These are phyloP conservation scores for Semotilus atromaculatus DNA, from an alignment of 2,797 vertebrate genomes.

Conservation along the genomic window DNA sequence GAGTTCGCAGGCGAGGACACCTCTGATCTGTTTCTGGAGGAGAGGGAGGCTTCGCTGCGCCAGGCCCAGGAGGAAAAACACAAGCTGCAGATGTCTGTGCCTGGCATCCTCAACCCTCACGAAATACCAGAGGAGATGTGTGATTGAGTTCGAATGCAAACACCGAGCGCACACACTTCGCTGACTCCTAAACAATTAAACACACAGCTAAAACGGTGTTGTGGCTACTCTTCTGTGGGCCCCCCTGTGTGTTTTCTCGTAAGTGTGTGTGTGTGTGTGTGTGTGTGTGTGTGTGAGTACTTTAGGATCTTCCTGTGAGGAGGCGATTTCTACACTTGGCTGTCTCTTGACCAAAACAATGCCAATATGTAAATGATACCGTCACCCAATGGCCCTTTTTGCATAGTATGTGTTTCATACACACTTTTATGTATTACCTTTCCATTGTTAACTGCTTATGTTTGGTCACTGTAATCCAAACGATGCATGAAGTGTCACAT, in stretches of 20 bases:
- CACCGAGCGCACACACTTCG: slow-evolving; percentile 63
- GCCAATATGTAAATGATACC: slow-evolving; percentile 95
- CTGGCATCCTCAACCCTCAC: slow-evolving; percentile 98
- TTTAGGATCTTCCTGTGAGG: slow-evolving; percentile 63
- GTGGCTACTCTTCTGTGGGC: slow-evolving; percentile 73
- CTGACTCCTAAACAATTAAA: slow-evolving; percentile 60
- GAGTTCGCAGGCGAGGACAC: slow-evolving; percentile 99
- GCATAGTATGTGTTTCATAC: slow-evolving; percentile 96
- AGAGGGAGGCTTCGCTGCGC: slow-evolving; percentile 92
- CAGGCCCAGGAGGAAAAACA: slow-evolving; percentile 99
- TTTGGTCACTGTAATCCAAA: slow-evolving; percentile 86
- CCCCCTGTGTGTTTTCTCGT: slow-evolving; percentile 26
- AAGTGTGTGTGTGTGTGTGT: slow-evolving; percentile 31
- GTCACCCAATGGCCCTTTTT: slow-evolving; percentile 98
- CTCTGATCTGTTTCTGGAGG: slow-evolving; percentile 95
- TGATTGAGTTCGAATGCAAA: slow-evolving; percentile 81
- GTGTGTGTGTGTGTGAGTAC: slow-evolving; percentile 29
- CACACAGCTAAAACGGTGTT: slow-evolving; percentile 73
- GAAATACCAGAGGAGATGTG: slow-evolving; percentile 99
- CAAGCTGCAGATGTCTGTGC: slow-evolving; percentile 98
- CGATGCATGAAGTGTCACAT: slow-evolving; percentile 88
- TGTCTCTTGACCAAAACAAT: slow-evolving; percentile 97
- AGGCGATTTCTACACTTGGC: slow-evolving; percentile 82
- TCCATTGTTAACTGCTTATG: slow-evolving; percentile 87
- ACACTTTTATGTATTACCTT: slow-evolving; percentile 94